phyloP scores from a whole-genome alignment of 2,113 vertebrate species.

The Camelus dromedarius region DNA sequence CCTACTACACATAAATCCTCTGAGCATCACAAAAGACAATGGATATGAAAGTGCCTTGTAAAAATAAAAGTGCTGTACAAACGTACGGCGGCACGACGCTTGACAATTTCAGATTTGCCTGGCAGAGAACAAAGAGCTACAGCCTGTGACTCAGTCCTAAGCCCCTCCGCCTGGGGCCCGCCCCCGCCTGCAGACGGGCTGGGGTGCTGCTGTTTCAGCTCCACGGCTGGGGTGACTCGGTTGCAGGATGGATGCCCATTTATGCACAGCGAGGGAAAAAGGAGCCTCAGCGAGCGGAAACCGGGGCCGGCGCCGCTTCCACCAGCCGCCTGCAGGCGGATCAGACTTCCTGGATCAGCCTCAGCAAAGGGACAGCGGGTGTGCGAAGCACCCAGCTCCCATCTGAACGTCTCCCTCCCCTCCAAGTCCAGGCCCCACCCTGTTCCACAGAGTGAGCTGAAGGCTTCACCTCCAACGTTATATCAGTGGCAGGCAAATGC shows the following conservation, averaged over 20 bases:
- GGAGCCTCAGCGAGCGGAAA: not conserved
- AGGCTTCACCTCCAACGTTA: not conserved
- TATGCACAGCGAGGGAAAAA: not conserved
- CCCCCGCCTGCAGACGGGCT: not conserved
- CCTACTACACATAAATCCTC: not conserved
- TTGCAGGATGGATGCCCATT: too few relatives aligned
- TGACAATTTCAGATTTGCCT: not conserved
- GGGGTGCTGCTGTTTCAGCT: not conserved
- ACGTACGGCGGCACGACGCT: not conserved
- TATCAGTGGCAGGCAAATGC: not conserved
- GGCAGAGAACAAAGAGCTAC: not conserved
- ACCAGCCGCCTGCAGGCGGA: not conserved
- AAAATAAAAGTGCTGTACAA: not conserved
- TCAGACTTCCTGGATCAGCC: not conserved
- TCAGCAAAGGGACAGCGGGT: not conserved
- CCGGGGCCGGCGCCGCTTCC: not conserved
- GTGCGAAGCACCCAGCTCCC: not conserved
- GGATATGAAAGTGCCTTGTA: not conserved
- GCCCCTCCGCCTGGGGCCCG: fast-evolving
- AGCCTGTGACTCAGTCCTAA: not conserved
- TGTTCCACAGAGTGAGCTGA: not conserved
- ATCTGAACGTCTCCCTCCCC: not conserved
- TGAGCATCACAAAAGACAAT: not conserved
- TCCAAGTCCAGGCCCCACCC: not conserved
- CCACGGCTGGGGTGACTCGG: not conserved